Conservation (phyloP, 2,888 invertebrate genomes). For the Torymus texanus region DNA sequence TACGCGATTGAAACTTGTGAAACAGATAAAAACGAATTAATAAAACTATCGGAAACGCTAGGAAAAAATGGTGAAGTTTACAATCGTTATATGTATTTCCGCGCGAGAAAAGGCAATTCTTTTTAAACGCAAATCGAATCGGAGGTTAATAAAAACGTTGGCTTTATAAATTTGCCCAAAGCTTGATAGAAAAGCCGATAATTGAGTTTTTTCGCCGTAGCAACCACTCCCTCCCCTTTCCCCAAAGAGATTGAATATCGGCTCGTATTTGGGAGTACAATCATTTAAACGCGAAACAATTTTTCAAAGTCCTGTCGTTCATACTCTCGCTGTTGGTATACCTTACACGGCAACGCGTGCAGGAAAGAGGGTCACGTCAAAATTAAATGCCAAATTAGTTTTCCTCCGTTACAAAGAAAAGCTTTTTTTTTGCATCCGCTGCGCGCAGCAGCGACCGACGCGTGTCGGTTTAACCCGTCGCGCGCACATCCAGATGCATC, state of each 20-base stretch:
- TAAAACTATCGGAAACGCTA: too few species aligned
- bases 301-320: slow-evolving; percentile 30
- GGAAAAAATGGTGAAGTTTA: too few species aligned
- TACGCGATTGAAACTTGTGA: too few species aligned
- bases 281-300: slow-evolving; percentile 31
- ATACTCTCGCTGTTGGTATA: too few species aligned
- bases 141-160: slow-evolving; percentile 2
- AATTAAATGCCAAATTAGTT: slow-evolving; percentile 32
- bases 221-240: too few species aligned
- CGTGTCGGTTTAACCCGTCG: neutral
- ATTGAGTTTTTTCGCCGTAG: slow-evolving; percentile 5
- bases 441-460: neutral
- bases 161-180: too few species aligned
- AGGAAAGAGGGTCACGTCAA: neutral
- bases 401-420: neutral
- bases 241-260: slow-evolving; percentile 12
- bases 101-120: too few species aligned
- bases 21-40: too few species aligned
- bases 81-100: too few species aligned
- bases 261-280: neutral
- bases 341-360: too few species aligned
- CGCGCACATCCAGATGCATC: slow-evolving; percentile 36
- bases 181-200: slow-evolving; percentile 11
- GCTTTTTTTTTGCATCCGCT: neutral
- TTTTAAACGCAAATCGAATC: slow-evolving; percentile 7